Evolutionary conservation across 2,113 vertebrate species (phyloP).

Genomic region (Ciconia stormi): DNA sequence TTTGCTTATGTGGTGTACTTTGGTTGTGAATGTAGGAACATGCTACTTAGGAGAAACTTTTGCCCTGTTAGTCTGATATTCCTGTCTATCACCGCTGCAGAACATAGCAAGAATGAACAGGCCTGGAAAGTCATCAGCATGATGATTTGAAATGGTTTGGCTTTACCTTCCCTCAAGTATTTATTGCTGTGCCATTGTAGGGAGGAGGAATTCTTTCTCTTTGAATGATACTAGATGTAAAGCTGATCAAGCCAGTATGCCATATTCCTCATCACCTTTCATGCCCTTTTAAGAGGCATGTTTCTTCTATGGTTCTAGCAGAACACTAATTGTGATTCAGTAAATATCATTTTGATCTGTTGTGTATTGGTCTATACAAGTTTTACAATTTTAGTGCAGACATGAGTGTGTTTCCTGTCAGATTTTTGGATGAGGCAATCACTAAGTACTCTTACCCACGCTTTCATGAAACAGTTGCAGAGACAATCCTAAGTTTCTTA

Average conservation of each 20-base stretch:
- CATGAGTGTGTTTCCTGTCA: not conserved
- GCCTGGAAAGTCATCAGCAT: not conserved
- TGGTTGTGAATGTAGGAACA: not conserved
- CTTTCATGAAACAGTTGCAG: not conserved
- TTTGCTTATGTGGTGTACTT: not conserved
- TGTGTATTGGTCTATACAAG: not conserved
- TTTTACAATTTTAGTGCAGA: not conserved
- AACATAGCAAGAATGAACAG: not conserved
- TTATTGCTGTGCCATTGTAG: not conserved
- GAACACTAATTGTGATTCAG: not conserved
- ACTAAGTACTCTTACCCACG: not conserved
- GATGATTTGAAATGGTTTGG: not conserved
- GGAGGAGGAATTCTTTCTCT: not conserved
- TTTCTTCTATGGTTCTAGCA: not conserved
- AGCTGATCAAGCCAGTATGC: not conserved
- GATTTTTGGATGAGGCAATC: not conserved
- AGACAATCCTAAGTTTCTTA: not conserved
- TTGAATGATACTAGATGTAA: not conserved
- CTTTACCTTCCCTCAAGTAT: not conserved
- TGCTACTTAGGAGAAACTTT: not conserved
- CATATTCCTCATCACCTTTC: not conserved
- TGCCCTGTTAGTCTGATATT: not conserved
- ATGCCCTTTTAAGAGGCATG: not conserved
- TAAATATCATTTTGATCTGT: not conserved
- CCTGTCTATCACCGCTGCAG: not conserved